A percentile compares a stretch with the other conserved stretches of the same genome.
phyloP scores from a whole-genome alignment of 1,140 invertebrate species.

The Eueides isabella region DNA sequence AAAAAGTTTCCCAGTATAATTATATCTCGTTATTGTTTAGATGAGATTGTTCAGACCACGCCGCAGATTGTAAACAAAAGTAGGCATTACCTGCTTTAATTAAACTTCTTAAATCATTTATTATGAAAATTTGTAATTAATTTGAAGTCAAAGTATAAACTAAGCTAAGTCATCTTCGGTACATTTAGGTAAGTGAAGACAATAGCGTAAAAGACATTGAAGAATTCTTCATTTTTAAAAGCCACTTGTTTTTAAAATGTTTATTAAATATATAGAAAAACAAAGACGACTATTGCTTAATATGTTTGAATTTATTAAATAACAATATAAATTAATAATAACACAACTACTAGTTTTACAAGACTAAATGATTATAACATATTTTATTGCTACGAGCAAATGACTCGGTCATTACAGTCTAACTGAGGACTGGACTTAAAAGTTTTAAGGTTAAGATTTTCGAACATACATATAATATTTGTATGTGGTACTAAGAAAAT shows the following conservation, averaged over 20 bases:
- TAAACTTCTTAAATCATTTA: conserved; percentile 56
- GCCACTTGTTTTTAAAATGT: background rate
- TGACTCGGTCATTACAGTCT: background rate
- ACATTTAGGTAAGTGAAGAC: background rate
- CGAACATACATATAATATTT: no score
- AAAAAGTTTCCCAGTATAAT: conserved; percentile 53
- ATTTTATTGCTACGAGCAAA: conserved; percentile 1
- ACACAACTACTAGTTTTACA: background rate
- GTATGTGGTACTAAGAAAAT: background rate
- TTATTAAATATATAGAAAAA: background rate
- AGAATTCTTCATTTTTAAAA: conserved; percentile 28
- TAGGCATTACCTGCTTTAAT: conserved; percentile 53
- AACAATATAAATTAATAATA: background rate
- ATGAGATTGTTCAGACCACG: conserved; percentile 47
- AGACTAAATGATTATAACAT: background rate
- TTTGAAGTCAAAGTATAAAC: conserved; percentile 51
- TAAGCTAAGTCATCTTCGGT: conserved; percentile 44
- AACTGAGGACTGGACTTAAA: background rate
- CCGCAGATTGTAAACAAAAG: conserved; percentile 50
- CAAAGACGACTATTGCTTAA: background rate
- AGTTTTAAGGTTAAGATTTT: no score
- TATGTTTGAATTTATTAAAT: background rate
- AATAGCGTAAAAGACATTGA: background rate
- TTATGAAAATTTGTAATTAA: conserved; percentile 54
- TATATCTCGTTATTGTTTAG: conserved; percentile 52